Evolutionary conservation across 2,113 vertebrate genomes (phyloP), one percentile per base, ranked within the genome.

Genomic region (Ailuropoda melanoleuca): DNA sequence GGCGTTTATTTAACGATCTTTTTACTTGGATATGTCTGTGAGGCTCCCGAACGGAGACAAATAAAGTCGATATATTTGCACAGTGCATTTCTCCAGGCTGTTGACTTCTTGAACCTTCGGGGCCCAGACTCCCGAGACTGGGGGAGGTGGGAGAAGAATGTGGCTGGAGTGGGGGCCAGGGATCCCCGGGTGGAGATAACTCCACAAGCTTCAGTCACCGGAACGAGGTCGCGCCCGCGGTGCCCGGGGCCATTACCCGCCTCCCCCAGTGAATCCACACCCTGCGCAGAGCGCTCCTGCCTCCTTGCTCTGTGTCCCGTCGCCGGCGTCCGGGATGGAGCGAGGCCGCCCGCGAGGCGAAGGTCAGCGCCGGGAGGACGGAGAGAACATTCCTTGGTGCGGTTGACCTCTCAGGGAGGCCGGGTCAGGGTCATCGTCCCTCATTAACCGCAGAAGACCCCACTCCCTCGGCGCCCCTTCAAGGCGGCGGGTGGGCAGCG

Each of bases 51-150:
- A 97, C 24, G 98, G 98, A 99, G 98, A 95, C 92, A 98, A 99
- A 99, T 99, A 99, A 99, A 99, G 95, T 88, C 83, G 95, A 98
- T 99, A 99, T 99, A 99, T 99, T 99, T 99, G 98, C 99, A 99
- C 99, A 98, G 97, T 98, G 98, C 72, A 19, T 95, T 92, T 94
- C 70, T 95, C n/a, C 85, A 70, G 80, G 64, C 58, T 95, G 84
- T 90, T 70, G 97, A 92, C 89, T 96, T 89, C 80, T 96, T 97
- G 75, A 82, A 72, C 70, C 78, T 97, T 82, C 1, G 19, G 84
- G 90, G 19, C n/a, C 56, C 48, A 26, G 75, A 39, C 37, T 93
- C 24, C 39, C 50, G 23, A 83, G 80, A 31, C 46, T 23, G 39
- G 46, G 82, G 82, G 66, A 23, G 6, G 58, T 39, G 24, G 46